phyloP scores from a whole-genome alignment of 2,888 invertebrate genomes.

The Drosophila tripunctata region DNA sequence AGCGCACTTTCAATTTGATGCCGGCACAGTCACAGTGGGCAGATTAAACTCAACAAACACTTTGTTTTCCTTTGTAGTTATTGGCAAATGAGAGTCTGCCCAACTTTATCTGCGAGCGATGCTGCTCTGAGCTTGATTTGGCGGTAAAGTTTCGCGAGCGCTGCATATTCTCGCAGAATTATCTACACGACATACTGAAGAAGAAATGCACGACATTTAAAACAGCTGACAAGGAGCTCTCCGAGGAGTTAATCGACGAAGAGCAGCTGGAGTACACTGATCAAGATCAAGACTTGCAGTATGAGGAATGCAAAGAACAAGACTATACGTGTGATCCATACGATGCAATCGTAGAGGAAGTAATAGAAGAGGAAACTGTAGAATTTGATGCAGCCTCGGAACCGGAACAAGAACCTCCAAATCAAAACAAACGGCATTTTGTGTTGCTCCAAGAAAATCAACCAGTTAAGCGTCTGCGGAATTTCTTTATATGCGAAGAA shows the following conservation, averaged over 20 bases:
- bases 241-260: slow-evolving; percentile 59
- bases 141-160: slow-evolving; percentile 69
- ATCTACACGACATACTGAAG: slow-evolving; percentile 43
- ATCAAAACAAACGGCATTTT: slow-evolving; percentile 26
- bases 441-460: slow-evolving; percentile 24
- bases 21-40: not conserved
- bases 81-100: slow-evolving; percentile 41
- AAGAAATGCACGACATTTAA: slow-evolving; percentile 10
- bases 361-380: not conserved
- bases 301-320: not conserved
- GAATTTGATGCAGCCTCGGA: not conserved
- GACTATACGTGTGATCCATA: not conserved
- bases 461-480: slow-evolving; percentile 41
- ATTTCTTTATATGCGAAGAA: slow-evolving; percentile 67
- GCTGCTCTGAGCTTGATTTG: slow-evolving; percentile 60
- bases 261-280: slow-evolving; percentile 35
- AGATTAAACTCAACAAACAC: not conserved
- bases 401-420: not conserved
- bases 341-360: not conserved
- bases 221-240: slow-evolving; percentile 22
- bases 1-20: not conserved
- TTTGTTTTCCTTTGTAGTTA: slow-evolving; percentile 26
- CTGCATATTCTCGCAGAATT: slow-evolving; percentile 66
- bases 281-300: not conserved
- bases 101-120: slow-evolving; percentile 56